These are phyloP conservation scores for Tholera decimalis DNA, from an alignment of 2,888 invertebrate genomes.

Conservation along the genomic window DNA sequence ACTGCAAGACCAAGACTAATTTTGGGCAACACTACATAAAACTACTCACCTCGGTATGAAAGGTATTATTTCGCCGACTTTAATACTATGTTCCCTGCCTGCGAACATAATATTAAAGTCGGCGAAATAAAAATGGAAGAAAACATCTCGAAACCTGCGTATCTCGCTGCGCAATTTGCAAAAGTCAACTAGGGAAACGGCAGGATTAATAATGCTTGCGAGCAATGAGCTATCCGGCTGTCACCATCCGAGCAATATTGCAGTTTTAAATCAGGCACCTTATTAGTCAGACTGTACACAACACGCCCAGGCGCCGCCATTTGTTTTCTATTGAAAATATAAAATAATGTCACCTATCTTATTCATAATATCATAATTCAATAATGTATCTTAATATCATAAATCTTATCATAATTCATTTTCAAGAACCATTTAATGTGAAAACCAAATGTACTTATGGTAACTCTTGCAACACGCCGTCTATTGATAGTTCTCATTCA, in stretches of 20 bases:
- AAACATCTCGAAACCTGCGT: conserved; percentile 23
- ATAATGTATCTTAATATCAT: too few relatives aligned
- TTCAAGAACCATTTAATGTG: conserved; percentile 3
- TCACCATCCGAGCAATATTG: conserved; percentile 58
- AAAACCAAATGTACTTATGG: background rate
- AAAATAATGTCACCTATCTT: conserved; percentile 48
- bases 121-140: conserved; percentile 34
- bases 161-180: conserved; percentile 48
- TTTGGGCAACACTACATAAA: too few relatives aligned
- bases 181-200: conserved; percentile 51
- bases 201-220: conserved; percentile 49
- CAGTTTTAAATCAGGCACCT: conserved; percentile 59
- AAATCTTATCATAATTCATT: conserved; percentile 19
- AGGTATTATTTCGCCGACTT: too few relatives aligned
- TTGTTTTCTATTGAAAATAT: conserved; percentile 40
- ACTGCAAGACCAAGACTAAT: too few relatives aligned
- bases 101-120: conserved; percentile 19
- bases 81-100: too few relatives aligned
- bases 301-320: conserved; percentile 21
- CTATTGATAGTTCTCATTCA: conserved; percentile 24
- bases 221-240: conserved; percentile 53
- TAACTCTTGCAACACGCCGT: conserved; percentile 4
- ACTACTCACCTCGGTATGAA: background rate
- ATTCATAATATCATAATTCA: too few relatives aligned
- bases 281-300: conserved; percentile 48